Evolutionary conservation across 2,797 vertebrate genomes (phyloP).

Genomic region (Anguilla anguilla): DNA sequence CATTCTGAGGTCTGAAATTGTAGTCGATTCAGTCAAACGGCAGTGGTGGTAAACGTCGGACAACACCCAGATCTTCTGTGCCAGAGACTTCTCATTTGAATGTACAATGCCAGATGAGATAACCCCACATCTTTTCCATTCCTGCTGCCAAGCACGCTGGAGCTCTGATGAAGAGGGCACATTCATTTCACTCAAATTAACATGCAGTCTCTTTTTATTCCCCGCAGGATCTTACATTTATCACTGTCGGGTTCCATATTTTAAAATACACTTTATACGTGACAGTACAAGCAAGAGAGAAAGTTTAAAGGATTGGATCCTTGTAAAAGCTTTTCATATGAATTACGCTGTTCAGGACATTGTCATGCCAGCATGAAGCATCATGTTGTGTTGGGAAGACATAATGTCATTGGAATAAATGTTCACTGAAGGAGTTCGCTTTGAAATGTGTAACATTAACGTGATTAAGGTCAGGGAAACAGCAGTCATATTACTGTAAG

Average conservation of each 20-base stretch:
- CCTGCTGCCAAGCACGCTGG: neutral
- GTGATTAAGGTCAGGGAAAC: neutral
- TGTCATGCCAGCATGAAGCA: neutral
- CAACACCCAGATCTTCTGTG: constrained; percentile 11
- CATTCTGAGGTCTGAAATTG: constrained; percentile 56
- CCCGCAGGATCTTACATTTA: neutral
- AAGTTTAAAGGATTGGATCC: neutral
- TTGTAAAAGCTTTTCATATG: neutral
- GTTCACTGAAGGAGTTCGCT: neutral
- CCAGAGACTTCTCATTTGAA: constrained; percentile 9
- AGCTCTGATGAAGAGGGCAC: neutral
- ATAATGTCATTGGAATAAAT: neutral
- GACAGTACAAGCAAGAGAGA: neutral
- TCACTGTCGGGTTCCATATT: neutral
- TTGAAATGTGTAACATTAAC: neutral
- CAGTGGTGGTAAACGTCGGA: constrained; percentile 48
- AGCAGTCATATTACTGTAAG: neutral
- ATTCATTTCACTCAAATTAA: constrained; percentile 2
- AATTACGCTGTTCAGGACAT: neutral
- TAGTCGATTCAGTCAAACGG: constrained; percentile 61
- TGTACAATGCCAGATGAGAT: constrained; percentile 7
- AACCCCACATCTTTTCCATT: neutral
- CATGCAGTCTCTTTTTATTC: neutral
- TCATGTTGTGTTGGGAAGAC: neutral
- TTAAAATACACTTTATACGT: neutral